A percentile compares a stretch with the other conserved stretches of the same genome.
Conservation (phyloP, 2,888 invertebrate species). For the Ennomos erosarius region DNA sequence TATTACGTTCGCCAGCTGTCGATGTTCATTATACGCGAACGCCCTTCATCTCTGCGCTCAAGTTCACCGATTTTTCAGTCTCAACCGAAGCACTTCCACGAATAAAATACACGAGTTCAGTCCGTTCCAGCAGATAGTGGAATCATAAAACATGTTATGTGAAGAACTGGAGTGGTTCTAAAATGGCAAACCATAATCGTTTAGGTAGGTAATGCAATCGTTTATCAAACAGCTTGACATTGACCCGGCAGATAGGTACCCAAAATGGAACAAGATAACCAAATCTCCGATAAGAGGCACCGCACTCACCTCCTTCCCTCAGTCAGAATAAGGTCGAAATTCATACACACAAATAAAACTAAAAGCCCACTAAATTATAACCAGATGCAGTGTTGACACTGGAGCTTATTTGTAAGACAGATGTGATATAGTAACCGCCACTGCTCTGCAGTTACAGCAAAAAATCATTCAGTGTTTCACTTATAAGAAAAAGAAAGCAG, state of each 20-base stretch:
- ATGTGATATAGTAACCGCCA: slow-evolving; percentile 48
- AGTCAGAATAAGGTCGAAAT: slow-evolving; percentile 33
- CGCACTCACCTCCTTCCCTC: slow-evolving; percentile 33
- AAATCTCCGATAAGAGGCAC: slow-evolving; percentile 34
- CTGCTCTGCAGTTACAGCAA: slow-evolving; percentile 35
- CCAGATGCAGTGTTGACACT: slow-evolving; percentile 48
- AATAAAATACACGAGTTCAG: slow-evolving; percentile 27
- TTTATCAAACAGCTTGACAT: slow-evolving; percentile 54
- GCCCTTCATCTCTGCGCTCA: slow-evolving; percentile 40
- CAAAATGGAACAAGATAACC: slow-evolving; percentile 48
- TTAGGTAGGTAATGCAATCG: slow-evolving; percentile 17
- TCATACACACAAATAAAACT: slow-evolving; percentile 23
- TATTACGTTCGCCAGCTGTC: slow-evolving; percentile 24
- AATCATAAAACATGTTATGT: neutral
- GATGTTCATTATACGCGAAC: slow-evolving; percentile 27
- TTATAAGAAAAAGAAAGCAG: too few relatives aligned
- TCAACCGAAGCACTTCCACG: slow-evolving; percentile 15
- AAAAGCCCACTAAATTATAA: slow-evolving; percentile 43
- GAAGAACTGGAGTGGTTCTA: neutral
- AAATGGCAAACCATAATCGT: slow-evolving; percentile 12
- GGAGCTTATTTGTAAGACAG: slow-evolving; percentile 55
- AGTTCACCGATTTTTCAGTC: slow-evolving; percentile 34
- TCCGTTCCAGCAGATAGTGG: neutral
- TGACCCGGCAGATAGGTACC: slow-evolving; percentile 47
- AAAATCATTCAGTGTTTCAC: neutral